Conservation (phyloP, 2,797 vertebrate species). For the Paguma larvata region DNA sequence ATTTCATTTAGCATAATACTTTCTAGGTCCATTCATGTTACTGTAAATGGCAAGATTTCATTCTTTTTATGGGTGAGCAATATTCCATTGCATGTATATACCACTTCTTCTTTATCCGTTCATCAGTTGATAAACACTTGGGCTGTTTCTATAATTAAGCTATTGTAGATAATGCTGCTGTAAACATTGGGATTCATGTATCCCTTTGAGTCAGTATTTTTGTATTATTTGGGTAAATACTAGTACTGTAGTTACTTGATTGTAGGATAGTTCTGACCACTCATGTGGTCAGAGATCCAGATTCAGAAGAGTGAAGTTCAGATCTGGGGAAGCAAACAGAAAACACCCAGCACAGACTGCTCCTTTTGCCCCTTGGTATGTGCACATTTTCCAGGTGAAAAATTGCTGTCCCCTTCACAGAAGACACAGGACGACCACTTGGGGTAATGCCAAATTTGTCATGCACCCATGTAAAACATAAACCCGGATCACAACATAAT, state of each 20-base stretch:
- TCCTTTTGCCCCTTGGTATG: too few species aligned
- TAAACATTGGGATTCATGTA: neutral
- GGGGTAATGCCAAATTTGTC: too few species aligned
- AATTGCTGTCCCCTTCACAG: too few species aligned
- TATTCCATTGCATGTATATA: neutral
- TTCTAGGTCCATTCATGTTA: neutral
- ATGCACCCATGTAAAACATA: too few species aligned
- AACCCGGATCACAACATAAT: too few species aligned
- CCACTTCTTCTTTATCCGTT: neutral
- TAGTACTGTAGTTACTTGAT: neutral
- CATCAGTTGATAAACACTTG: neutral
- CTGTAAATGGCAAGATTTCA: neutral
- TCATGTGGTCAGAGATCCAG: too few species aligned
- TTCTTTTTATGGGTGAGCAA: neutral
- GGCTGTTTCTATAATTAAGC: neutral
- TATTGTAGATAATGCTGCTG: neutral
- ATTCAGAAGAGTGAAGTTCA: too few species aligned
- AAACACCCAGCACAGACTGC: too few species aligned
- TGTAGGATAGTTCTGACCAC: neutral
- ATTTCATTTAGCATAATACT: neutral
- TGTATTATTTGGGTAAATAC: neutral
- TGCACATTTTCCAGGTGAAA: too few species aligned
- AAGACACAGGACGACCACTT: too few species aligned
- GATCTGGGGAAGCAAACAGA: too few species aligned
- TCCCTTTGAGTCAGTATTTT: neutral